A percentile compares a stretch with the other conserved stretches of the same genome.
Conservation (phyloP, 1,140 invertebrate species). For the Stegodyphus dumicola region DNA sequence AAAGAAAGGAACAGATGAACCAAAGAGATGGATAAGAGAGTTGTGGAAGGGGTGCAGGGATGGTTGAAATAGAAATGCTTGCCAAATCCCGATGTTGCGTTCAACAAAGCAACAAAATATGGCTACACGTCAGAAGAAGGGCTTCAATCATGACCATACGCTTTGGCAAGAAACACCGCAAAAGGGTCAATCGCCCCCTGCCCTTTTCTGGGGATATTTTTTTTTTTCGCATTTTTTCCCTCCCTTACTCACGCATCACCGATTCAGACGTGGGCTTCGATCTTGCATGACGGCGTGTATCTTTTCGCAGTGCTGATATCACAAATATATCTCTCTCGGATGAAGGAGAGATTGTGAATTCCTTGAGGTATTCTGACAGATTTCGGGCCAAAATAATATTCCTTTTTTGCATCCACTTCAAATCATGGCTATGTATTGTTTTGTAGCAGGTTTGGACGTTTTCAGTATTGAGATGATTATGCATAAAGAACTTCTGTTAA, state of each 20-base stretch:
- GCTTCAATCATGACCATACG: constrained; percentile 59
- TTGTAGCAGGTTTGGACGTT: no score
- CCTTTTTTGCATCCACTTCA: not conserved
- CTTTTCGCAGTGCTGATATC: constrained; percentile 28
- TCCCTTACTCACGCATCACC: constrained; percentile 41
- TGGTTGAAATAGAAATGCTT: constrained; percentile 53
- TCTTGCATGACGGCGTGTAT: constrained; percentile 31
- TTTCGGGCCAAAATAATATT: constrained; percentile 13
- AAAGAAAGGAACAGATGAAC: constrained; percentile 10
- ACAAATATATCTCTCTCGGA: constrained; percentile 47
- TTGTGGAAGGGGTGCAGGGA: not conserved
- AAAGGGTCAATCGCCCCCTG: constrained; percentile 54
- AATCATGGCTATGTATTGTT: no score
- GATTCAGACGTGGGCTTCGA: constrained; percentile 42
- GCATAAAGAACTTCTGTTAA: no score
- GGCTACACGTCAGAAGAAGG: constrained; percentile 51
- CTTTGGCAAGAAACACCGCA: constrained; percentile 48
- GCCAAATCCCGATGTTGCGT: constrained; percentile 59
- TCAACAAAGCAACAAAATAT: constrained; percentile 60
- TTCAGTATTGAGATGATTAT: no score
- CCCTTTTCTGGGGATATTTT: constrained; percentile 40
- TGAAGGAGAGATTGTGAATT: constrained; percentile 32
- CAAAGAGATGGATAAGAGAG: constrained; percentile 23
- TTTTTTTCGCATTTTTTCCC: not conserved
- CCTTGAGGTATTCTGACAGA: constrained; percentile 3